phyloP scores from a whole-genome alignment of 2,888 invertebrate species.

The Sesamia inferens region DNA sequence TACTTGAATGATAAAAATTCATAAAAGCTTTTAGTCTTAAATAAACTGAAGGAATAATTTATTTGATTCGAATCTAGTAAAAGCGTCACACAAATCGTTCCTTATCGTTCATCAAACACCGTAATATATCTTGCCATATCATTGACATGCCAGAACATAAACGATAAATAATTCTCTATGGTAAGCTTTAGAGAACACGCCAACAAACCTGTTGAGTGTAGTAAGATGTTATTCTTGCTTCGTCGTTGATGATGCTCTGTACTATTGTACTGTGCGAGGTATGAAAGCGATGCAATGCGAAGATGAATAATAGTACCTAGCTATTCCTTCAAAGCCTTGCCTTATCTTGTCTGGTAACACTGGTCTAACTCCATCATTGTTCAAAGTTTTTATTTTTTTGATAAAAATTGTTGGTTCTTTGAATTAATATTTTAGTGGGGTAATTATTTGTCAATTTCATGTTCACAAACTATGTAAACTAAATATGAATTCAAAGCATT shows the following conservation, averaged over 20 bases:
- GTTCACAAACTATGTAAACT: no score
- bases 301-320: neutral
- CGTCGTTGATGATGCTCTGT: slow-evolving; percentile 54
- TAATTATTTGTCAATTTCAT: no score
- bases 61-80: neutral
- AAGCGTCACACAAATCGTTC: slow-evolving; percentile 8
- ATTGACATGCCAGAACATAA: slow-evolving; percentile 38
- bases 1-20: neutral
- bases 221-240: slow-evolving; percentile 64
- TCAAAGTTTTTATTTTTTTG: no score
- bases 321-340: neutral
- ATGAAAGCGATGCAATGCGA: slow-evolving; percentile 8
- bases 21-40: neutral
- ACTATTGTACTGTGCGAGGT: slow-evolving; percentile 33
- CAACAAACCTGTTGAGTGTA: slow-evolving; percentile 71
- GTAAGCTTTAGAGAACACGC: slow-evolving; percentile 44
- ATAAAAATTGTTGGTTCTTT: no score
- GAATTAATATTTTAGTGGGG: no score
- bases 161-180: slow-evolving; percentile 49
- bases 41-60: neutral
- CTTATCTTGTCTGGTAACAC: neutral
- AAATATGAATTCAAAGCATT: no score
- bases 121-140: slow-evolving; percentile 27
- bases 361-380: neutral
- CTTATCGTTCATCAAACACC: slow-evolving; percentile 37